phyloP scores from a whole-genome alignment of 2,888 invertebrate genomes.

The Drosophila recens region DNA sequence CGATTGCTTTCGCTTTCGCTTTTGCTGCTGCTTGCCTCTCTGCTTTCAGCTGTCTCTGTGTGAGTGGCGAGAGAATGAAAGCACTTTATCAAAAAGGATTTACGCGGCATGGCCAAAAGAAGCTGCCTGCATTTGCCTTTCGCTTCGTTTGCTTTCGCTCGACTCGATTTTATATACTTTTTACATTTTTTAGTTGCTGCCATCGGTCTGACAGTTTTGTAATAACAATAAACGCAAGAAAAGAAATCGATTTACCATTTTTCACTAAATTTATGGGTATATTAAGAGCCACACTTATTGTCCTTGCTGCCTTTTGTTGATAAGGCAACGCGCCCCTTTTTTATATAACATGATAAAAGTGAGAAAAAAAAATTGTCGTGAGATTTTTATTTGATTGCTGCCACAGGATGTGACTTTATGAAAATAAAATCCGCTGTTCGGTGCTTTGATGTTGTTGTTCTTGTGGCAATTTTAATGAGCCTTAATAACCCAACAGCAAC shows the following conservation, averaged over 20 bases:
- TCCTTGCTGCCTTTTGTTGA: constrained; percentile 51
- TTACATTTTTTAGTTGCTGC: constrained; percentile 35
- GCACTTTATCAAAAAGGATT: constrained; percentile 80
- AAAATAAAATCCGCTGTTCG: constrained; percentile 37
- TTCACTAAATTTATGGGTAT: constrained; percentile 78
- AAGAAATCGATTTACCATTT: constrained; percentile 78
- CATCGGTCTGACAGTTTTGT: constrained; percentile 66
- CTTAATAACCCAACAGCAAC: constrained; percentile 51
- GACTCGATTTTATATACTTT: constrained; percentile 8
- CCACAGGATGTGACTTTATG: constrained; percentile 23
- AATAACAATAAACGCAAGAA: constrained; percentile 76
- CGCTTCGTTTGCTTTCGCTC: constrained; percentile 22
- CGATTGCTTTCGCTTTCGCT: constrained; percentile 14
- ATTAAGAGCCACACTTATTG: constrained; percentile 61
- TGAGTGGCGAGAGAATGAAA: constrained; percentile 56
- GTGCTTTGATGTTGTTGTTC: constrained; percentile 47
- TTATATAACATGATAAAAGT: background rate
- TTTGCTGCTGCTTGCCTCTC: constrained; percentile 13
- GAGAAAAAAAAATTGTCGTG: constrained; percentile 23
- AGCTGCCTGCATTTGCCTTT: constrained; percentile 52
- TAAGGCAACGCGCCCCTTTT: constrained; percentile 39
- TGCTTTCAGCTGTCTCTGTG: constrained; percentile 12
- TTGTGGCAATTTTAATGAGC: constrained; percentile 61
- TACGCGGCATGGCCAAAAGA: constrained; percentile 47
- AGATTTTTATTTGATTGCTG: constrained; percentile 68